Base-by-base conservation (phyloP, 2,113 vertebrate genomes). In the Myiozetetes cayanensis region DNA sequence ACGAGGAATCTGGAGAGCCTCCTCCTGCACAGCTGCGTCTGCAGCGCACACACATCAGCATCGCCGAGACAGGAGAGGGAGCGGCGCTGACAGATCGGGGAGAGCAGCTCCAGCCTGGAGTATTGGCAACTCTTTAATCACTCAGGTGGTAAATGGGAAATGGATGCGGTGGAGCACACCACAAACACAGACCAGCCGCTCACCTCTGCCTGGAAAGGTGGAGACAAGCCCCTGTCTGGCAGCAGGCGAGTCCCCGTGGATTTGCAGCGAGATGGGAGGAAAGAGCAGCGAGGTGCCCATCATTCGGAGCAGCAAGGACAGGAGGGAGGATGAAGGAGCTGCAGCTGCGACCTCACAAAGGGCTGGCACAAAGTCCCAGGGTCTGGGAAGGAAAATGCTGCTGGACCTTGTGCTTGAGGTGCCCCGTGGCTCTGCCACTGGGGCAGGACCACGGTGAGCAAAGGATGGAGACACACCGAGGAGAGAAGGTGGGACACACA, bases 111-210 rank as follows among this genome's bases (percentile, higher is more conserved):
- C 84, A 30, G 73, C 12, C 84, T 10, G 52, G 35, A 43, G 43
- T 4, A 23, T 8, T 0, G 0, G 71, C 53, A 28, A 3, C 44
- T 41, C n/a, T 25, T 33, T 10, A 8, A 30, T 68, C 78, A 4
- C 76, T 46, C 18, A 6, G 47, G 27, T 74, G 73, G 76, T 35
- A 49, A 72, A 75, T 2, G 66, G 53, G 52, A 35, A 30, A 74
- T 9, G 59, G 67, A 9, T 44, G 55, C 41, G 56, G 28, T 14
- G 67, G 4, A 50, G 59, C 41, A 39, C 41, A 19, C 24, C 27
- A 14, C 22, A 18, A 14, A 43, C 59, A 62, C 41, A 19, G 20
- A n/a, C 3, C 70, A 9, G 25, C 16, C 81, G 1, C 46, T 37
- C 74, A 3, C 35, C 37, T 41, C 70, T 31, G 28, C 31, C 73